phyloP scores from a whole-genome alignment of 2,888 invertebrate genomes.

The Acleris emargana region DNA sequence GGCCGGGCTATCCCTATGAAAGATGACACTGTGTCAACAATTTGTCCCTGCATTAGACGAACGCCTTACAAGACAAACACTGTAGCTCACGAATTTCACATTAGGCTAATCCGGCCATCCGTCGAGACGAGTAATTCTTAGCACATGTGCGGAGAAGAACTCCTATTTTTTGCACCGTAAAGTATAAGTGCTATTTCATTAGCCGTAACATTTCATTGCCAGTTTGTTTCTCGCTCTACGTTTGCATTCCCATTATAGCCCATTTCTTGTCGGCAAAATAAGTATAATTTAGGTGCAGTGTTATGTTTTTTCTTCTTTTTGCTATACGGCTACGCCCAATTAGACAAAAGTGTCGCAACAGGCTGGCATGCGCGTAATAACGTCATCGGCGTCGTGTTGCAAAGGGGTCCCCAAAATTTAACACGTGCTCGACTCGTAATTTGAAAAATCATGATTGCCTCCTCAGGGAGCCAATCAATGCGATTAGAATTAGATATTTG shows the following conservation, averaged over 20 bases:
- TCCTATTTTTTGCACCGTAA: conserved; percentile 71
- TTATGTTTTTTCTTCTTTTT: conserved; percentile 31
- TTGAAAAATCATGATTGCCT: conserved; percentile 80
- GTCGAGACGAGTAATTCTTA: conserved; percentile 69
- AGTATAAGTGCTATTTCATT: conserved; percentile 78
- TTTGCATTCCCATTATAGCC: conserved; percentile 30
- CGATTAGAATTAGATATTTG: conserved; percentile 82
- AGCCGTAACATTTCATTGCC: conserved; percentile 62
- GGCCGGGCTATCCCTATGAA: conserved; percentile 67
- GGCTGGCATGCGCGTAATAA: conserved; percentile 49
- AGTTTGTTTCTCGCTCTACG: conserved; percentile 49
- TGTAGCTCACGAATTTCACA: conserved; percentile 76
- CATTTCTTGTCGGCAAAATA: conserved; percentile 37
- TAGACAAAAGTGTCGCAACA: conserved; percentile 42
- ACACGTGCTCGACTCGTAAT: conserved; percentile 79
- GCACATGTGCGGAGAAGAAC: conserved; percentile 65
- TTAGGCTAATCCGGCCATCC: conserved; percentile 78
- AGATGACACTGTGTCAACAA: conserved; percentile 80
- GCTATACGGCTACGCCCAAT: conserved; percentile 20
- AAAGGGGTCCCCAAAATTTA: conserved; percentile 71
- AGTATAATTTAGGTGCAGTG: conserved; percentile 13
- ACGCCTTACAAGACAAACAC: conserved; percentile 76
- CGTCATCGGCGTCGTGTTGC: conserved; percentile 67
- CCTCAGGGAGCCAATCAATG: conserved; percentile 81
- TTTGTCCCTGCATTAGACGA: conserved; percentile 74